These are phyloP conservation scores for Ophioderma brevispina DNA, from an alignment of 35 echinoderm and acorn worm genomes.

Conservation along the genomic window DNA sequence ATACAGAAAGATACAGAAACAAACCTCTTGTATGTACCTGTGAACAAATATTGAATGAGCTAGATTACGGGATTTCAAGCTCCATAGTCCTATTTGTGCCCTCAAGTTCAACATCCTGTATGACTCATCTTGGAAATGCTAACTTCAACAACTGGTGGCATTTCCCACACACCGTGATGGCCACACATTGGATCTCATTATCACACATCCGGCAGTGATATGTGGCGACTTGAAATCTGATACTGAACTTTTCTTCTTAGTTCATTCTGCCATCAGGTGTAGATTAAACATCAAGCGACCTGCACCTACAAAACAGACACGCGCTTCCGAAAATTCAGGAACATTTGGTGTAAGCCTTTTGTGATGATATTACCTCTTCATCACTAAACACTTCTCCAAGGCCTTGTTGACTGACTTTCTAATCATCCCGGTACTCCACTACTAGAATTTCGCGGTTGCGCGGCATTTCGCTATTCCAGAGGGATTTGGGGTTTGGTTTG, in stretches of 20 bases:
- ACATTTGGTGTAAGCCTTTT: neutral
- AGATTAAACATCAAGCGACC: slow-evolving; percentile 34
- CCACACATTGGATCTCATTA: slow-evolving; percentile 9
- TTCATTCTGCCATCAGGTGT: slow-evolving; percentile 15
- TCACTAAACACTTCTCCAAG: neutral
- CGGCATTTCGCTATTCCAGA: no score
- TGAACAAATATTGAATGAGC: no score
- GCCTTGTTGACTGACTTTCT: neutral
- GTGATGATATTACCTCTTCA: neutral
- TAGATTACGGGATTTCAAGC: no score
- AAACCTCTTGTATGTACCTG: no score
- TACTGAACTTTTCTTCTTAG: slow-evolving; percentile 16
- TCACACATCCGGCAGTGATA: slow-evolving; percentile 10
- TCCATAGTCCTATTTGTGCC: no score
- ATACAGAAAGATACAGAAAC: no score
- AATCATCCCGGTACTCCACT: no score
- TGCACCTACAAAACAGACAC: slow-evolving; percentile 5
- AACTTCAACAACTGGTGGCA: neutral
- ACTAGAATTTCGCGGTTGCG: no score
- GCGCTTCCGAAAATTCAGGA: neutral
- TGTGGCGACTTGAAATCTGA: neutral
- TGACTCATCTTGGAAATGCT: neutral
- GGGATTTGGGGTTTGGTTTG: no score
- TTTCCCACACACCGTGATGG: neutral
- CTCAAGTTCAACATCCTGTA: no score